A percentile compares a stretch with the other conserved stretches of the same genome.
phyloP scores from a whole-genome alignment of 2,797 vertebrate species.

The Oophaga sylvatica region DNA sequence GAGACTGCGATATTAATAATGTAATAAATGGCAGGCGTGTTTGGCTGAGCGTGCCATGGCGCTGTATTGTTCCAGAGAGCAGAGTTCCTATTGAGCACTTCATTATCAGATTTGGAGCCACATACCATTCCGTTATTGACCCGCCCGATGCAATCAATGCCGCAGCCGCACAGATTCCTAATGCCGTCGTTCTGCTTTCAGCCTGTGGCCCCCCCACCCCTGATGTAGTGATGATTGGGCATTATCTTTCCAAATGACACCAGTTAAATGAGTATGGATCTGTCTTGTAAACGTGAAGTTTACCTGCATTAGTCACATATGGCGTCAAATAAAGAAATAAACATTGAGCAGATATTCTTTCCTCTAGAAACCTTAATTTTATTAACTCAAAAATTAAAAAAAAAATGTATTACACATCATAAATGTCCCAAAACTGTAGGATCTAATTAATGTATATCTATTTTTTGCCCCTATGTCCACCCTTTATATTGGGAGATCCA shows the following conservation, averaged over 20 bases:
- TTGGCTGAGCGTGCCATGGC: conserved; percentile 66
- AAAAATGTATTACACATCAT: neutral
- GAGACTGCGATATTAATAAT: neutral
- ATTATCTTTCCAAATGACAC: conserved; percentile 65
- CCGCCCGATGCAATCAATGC: conserved; percentile 78
- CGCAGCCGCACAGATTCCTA: conserved; percentile 72
- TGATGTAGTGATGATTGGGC: conserved; percentile 66
- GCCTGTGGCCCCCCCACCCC: neutral
- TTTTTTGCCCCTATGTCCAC: too few species aligned
- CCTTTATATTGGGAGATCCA: neutral
- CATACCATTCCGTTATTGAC: conserved; percentile 81
- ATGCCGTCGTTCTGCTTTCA: conserved; percentile 73
- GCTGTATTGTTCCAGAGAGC: conserved; percentile 69
- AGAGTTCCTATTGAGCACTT: conserved; percentile 77
- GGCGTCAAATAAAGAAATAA: neutral
- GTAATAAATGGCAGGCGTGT: conserved; percentile 68
- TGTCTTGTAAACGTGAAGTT: conserved; percentile 61
- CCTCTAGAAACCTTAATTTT: neutral
- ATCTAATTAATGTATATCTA: neutral
- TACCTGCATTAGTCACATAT: conserved; percentile 50
- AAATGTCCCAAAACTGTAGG: neutral
- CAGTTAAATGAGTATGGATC: conserved; percentile 71
- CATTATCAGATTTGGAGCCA: conserved; percentile 80
- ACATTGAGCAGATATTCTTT: neutral
- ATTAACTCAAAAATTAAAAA: neutral